Percentiles rank a stretch among this genome's conserved stretches.
phyloP scores from a whole-genome alignment of 2,797 vertebrate genomes.

The Astyanax mexicanus region DNA sequence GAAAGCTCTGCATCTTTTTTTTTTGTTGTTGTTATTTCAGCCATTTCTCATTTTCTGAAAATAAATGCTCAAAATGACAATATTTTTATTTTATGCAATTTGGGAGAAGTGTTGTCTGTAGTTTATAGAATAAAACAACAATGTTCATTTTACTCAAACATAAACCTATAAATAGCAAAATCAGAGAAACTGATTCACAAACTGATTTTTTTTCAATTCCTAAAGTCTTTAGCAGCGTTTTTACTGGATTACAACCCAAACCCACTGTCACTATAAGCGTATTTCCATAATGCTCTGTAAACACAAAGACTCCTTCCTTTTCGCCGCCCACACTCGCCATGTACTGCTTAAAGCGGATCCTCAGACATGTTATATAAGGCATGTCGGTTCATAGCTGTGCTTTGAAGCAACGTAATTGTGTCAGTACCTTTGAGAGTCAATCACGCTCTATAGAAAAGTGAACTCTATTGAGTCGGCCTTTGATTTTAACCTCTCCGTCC shows the following conservation, averaged over 20 bases:
- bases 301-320: neutral
- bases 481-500: slow-evolving; percentile 20
- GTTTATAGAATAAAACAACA: too few species aligned
- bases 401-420: neutral
- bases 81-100: too few species aligned
- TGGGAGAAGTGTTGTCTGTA: too few species aligned
- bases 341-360: neutral
- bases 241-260: neutral
- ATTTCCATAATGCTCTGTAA: neutral
- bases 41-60: too few species aligned
- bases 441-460: neutral
- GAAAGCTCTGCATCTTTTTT: too few species aligned
- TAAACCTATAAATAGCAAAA: too few species aligned
- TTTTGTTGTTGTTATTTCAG: too few species aligned
- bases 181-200: too few species aligned
- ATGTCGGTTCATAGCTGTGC: neutral
- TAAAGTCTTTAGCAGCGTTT: too few species aligned
- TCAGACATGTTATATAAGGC: neutral
- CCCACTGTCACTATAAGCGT: neutral
- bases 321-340: neutral
- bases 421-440: neutral
- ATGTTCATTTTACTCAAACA: too few species aligned
- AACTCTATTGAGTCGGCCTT: slow-evolving; percentile 4
- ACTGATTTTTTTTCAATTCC: too few species aligned
- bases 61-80: too few species aligned